phyloP scores from a whole-genome alignment of 2,113 vertebrate species.

The Stomatorhinus ivindoensis region DNA sequence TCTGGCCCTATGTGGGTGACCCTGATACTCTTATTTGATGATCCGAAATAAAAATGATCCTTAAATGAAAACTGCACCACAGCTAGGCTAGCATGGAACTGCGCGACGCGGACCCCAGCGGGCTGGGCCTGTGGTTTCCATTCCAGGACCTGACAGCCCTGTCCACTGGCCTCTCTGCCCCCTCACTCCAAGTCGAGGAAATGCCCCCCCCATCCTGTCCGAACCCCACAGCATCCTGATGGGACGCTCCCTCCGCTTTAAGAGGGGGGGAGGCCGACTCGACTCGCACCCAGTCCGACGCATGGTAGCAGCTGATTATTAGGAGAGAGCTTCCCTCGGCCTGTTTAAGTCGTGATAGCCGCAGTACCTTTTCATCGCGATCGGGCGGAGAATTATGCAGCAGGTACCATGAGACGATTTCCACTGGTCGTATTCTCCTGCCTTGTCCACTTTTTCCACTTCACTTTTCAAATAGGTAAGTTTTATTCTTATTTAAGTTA shows the following conservation, averaged over 20 bases:
- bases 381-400: slow-evolving; percentile 21
- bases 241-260: slow-evolving; percentile 44
- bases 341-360: slow-evolving; percentile 29
- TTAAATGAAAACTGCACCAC: neutral
- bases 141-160: neutral
- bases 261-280: slow-evolving; percentile 22
- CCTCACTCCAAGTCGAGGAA: neutral
- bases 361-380: slow-evolving; percentile 8
- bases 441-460: slow-evolving; percentile 40
- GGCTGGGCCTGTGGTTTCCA: neutral
- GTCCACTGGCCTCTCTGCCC: neutral
- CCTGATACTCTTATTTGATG: neutral
- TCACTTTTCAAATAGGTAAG: slow-evolving; percentile 47
- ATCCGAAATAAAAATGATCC: neutral
- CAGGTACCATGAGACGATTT: slow-evolving; percentile 37
- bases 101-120: neutral
- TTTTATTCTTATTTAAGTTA: slow-evolving; percentile 6
- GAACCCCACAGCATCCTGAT: slow-evolving; percentile 35
- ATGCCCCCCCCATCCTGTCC: neutral
- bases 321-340: slow-evolving; percentile 21
- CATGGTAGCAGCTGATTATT: slow-evolving; percentile 34
- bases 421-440: slow-evolving; percentile 33
- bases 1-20: neutral
- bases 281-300: slow-evolving; percentile 28
- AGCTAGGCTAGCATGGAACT: neutral